These are phyloP conservation scores for Chionis minor DNA, from an alignment of 2,113 vertebrate species.

Conservation along the genomic window DNA sequence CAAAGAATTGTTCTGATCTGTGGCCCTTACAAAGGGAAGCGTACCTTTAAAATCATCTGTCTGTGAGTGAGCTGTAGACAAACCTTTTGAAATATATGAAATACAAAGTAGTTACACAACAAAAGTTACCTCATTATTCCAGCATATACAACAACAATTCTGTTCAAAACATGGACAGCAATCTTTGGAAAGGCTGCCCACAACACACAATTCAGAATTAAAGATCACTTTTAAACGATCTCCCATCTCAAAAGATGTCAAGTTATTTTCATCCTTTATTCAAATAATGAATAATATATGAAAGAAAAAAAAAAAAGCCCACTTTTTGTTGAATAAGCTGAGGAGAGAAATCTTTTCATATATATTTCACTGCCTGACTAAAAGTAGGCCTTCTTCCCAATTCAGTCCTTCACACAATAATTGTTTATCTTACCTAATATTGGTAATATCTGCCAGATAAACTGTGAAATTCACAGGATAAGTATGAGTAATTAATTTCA, in stretches of 20 bases:
- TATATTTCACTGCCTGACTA: neutral
- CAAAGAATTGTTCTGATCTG: neutral
- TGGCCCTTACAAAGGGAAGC: neutral
- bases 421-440: neutral
- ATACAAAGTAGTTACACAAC: neutral
- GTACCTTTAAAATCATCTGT: neutral
- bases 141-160: fast-evolving
- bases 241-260: neutral
- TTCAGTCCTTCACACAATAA: neutral
- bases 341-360: neutral
- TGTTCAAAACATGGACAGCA: neutral
- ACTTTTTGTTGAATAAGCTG: neutral
- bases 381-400: neutral
- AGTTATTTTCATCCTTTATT: neutral
- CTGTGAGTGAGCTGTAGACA: neutral
- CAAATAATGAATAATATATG: neutral
- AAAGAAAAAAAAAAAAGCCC: neutral
- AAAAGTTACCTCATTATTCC: neutral
- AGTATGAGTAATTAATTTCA: neutral
- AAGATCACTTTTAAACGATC: neutral
- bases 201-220: neutral
- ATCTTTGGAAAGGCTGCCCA: neutral
- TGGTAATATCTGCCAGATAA: neutral
- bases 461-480: neutral
- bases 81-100: neutral